Evolutionary conservation across 2,888 invertebrate genomes (phyloP).

Genomic region (Disparrhopalites patrizii): DNA sequence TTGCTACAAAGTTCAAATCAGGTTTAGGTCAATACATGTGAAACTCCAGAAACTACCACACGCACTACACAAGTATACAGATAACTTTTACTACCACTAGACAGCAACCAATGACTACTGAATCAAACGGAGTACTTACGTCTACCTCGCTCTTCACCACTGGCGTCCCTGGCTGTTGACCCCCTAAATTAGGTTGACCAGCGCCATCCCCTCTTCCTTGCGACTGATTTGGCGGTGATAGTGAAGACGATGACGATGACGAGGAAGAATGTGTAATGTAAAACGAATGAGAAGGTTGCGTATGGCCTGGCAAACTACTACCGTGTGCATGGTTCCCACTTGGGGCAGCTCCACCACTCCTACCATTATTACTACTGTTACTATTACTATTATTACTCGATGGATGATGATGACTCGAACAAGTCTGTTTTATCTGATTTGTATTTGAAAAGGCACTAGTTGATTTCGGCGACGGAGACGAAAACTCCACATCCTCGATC

Average conservation of each 20-base stretch:
- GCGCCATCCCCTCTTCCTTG: slow-evolving; percentile 3
- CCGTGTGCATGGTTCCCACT: slow-evolving; percentile 13
- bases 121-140: slow-evolving; percentile 5
- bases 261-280: slow-evolving; percentile 38
- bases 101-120: no score
- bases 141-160: slow-evolving; percentile 7
- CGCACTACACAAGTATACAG: no score
- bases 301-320: slow-evolving; percentile 29
- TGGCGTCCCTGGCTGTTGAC: not conserved
- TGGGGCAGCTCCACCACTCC: slow-evolving; percentile 19
- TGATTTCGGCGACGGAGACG: slow-evolving; percentile 44
- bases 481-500: slow-evolving; percentile 46
- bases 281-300: slow-evolving; percentile 39
- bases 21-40: no score
- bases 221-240: slow-evolving; percentile 15
- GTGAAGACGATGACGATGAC: no score
- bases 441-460: slow-evolving; percentile 39
- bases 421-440: slow-evolving; percentile 18
- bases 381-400: slow-evolving; percentile 12
- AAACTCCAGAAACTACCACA: no score
- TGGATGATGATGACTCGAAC: slow-evolving; percentile 16
- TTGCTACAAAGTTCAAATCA: no score
- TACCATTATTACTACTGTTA: not conserved
- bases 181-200: not conserved
- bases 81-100: not conserved